Percentiles rank a stretch among this genome's conserved stretches.
Conservation (phyloP, 2,888 invertebrate genomes). For the Drosophila niveifrons region DNA sequence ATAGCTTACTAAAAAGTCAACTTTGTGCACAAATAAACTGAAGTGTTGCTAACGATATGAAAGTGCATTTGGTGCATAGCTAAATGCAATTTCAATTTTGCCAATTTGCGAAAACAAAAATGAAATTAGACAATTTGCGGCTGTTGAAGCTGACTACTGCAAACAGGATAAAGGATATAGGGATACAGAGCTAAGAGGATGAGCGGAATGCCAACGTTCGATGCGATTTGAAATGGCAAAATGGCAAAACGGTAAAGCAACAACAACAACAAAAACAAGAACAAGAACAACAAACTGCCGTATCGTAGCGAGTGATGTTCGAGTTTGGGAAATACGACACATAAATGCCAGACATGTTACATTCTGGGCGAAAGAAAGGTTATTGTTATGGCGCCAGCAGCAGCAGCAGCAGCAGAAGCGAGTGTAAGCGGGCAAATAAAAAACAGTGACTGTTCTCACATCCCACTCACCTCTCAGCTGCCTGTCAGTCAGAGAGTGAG, state of each 20-base stretch:
- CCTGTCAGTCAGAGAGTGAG: neutral
- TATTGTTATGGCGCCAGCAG: constrained; percentile 72
- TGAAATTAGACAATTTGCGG: constrained; percentile 62
- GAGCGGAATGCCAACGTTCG: neutral
- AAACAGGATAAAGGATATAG: constrained; percentile 9
- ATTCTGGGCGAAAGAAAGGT: constrained; percentile 70
- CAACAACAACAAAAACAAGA: neutral
- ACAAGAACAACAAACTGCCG: no score
- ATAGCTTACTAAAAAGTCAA: neutral
- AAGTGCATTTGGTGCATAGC: constrained; percentile 10
- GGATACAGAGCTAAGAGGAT: constrained; percentile 1
- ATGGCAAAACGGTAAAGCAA: neutral
- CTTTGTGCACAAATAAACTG: neutral
- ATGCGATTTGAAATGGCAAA: constrained; percentile 28
- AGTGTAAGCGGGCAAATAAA: constrained; percentile 47
- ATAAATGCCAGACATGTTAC: constrained; percentile 79
- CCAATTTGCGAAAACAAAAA: constrained; percentile 47
- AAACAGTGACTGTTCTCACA: constrained; percentile 40
- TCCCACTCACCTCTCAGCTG: constrained; percentile 1
- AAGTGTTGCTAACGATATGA: neutral
- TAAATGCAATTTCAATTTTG: constrained; percentile 52
- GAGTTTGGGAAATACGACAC: constrained; percentile 41
- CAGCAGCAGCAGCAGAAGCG: constrained; percentile 16
- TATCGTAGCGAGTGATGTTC: constrained; percentile 9
- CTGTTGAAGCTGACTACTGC: constrained; percentile 3